These are phyloP conservation scores for Clanis bilineata DNA, from an alignment of 2,888 invertebrate species.

Conservation along the genomic window DNA sequence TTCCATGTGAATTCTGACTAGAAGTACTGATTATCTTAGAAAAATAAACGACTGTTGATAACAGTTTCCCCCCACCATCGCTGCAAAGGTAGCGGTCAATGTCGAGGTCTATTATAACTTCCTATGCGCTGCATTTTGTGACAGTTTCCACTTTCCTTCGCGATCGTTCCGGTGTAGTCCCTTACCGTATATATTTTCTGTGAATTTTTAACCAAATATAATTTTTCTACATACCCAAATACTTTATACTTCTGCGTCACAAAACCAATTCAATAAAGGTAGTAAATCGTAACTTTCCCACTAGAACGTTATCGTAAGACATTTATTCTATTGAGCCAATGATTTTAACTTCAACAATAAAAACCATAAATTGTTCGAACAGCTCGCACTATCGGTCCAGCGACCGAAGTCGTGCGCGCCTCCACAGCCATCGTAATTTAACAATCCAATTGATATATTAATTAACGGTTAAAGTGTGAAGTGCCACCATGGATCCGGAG, in stretches of 20 bases:
- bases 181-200: too few relatives aligned
- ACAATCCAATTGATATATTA: conserved; percentile 20
- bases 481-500: conserved; percentile 60
- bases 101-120: too few relatives aligned
- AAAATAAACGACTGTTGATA: not conserved
- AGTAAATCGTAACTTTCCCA: conserved; percentile 15
- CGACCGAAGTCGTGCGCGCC: conserved; percentile 48
- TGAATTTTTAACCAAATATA: too few relatives aligned
- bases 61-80: not conserved
- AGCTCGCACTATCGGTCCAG: conserved; percentile 55
- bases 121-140: too few relatives aligned
- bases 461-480: conserved; percentile 18
- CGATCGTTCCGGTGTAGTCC: too few relatives aligned
- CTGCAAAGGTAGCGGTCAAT: not conserved
- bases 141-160: too few relatives aligned
- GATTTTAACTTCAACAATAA: conserved; percentile 63
- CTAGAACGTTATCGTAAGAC: conserved; percentile 32
- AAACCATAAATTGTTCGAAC: conserved; percentile 49
- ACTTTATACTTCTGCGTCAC: too few relatives aligned
- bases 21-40: too few relatives aligned
- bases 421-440: conserved; percentile 16
- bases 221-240: too few relatives aligned
- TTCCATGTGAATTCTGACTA: too few relatives aligned
- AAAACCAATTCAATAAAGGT: not conserved
- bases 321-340: conserved; percentile 32